Conservation (phyloP, 2,113 vertebrate genomes). For the Pteropus alecto region DNA sequence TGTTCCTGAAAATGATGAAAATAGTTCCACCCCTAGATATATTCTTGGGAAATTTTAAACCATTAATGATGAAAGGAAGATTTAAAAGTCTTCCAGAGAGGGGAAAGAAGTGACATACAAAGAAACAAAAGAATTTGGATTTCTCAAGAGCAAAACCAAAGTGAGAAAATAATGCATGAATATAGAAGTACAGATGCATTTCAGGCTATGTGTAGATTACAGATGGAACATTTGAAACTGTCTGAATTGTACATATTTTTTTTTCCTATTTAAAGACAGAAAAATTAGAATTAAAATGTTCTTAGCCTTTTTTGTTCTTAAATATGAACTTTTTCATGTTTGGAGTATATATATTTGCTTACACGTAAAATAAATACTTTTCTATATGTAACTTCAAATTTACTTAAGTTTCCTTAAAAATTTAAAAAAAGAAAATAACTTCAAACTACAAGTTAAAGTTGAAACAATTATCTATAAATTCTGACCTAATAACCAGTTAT, state of each 20-base stretch:
- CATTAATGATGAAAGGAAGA: not conserved
- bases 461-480: not conserved
- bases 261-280: not conserved
- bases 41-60: not conserved
- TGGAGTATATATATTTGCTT: not conserved
- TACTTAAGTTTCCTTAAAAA: not conserved
- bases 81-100: not conserved
- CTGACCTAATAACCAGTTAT: not conserved
- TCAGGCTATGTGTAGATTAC: not conserved
- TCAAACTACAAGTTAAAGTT: not conserved
- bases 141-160: not conserved
- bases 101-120: not conserved
- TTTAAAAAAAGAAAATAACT: not conserved
- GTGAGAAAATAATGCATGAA: not conserved
- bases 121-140: not conserved
- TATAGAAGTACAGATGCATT: accelerated
- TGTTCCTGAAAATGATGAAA: not conserved
- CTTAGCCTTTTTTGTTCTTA: not conserved
- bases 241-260: not conserved
- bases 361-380: not conserved
- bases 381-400: not conserved
- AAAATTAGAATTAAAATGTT: not conserved
- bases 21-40: not conserved
- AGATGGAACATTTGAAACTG: not conserved
- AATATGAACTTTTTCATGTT: not conserved